Base-by-base conservation (phyloP, 2,113 vertebrate genomes). In the Telmatochromis sp. region DNA sequence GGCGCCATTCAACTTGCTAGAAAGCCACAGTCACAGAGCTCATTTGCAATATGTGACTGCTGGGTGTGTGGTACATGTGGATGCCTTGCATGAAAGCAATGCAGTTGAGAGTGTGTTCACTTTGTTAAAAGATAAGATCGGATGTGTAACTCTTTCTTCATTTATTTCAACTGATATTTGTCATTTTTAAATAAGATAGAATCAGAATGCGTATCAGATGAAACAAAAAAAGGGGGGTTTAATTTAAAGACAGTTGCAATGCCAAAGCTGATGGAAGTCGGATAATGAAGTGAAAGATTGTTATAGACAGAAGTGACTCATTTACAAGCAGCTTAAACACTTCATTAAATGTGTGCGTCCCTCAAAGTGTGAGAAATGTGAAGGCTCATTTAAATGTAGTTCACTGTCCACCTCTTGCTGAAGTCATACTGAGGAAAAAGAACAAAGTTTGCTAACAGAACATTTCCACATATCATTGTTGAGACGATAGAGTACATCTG, bases 1-100 rank as follows among this genome's bases (percentile, higher is more conserved):
- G 95, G 95, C 94, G 95, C 95, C 95, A 95, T 94, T 93, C 91
- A 88, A 94, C 94, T 92, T 95, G 91, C 90, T 92, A 88, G 89
- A 87, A 93, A 89, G 57, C 81, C 17, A 15, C 47, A 83, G 57
- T 35, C 51, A 10, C 47, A n/a, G 80, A 49, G 63, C 37, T 31
- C 65, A 58, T 80, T 79, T 87, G 75, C 83, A 84, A 7, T 84
- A 40, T 86, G 45, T 28, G 49, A 75, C 85, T 81, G 84, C 86
- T 83, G 81, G 68, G 81, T 91, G 89, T 89, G 89, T 87, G 87
- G 70, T 87, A 57, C 82, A 78, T 87, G 81, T 80, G 81, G 86
- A 84, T 80, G 35, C 87, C 79, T 37, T 85, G 80, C 80, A 65
- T 87, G 68, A 92, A 89, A 90, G 85, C 91, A 93, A 89, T 60